Percentiles rank a stretch among this genome's conserved stretches.
phyloP scores from a whole-genome alignment of 2,797 vertebrate genomes.

The Halcyon leucocephala region DNA sequence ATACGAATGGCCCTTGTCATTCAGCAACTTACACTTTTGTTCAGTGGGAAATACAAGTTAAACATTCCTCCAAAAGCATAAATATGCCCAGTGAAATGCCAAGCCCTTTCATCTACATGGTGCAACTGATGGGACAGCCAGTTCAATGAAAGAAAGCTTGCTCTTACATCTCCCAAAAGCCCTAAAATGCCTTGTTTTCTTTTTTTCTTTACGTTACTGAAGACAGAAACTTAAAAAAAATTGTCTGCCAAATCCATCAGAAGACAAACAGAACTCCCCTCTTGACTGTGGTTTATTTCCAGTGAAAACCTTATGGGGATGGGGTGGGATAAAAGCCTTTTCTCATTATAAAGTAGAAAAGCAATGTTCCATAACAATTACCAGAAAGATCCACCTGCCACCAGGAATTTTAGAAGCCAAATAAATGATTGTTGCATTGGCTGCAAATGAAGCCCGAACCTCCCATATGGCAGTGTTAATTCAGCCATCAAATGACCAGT shows the following conservation, averaged over 20 bases:
- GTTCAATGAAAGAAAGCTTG: background rate
- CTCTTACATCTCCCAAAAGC: background rate
- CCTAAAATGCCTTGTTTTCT: rapidly evolving
- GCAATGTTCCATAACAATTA: background rate
- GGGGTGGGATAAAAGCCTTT: background rate
- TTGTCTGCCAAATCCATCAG: background rate
- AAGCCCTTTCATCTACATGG: background rate
- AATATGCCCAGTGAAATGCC: background rate
- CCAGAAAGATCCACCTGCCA: background rate
- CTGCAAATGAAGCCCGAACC: background rate
- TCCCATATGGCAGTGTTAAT: background rate
- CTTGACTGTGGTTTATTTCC: background rate
- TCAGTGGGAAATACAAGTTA: background rate
- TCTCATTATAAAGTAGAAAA: background rate
- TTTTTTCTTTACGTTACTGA: background rate
- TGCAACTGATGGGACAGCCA: background rate
- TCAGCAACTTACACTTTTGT: background rate
- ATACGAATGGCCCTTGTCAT: background rate
- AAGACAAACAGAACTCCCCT: background rate
- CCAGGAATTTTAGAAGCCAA: background rate
- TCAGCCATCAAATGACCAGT: background rate
- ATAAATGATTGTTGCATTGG: background rate
- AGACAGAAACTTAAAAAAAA: background rate
- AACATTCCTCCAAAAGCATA: background rate
- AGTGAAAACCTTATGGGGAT: background rate